Evolutionary conservation across 2,797 vertebrate genomes (phyloP).

Genomic region (Emys orbicularis): DNA sequence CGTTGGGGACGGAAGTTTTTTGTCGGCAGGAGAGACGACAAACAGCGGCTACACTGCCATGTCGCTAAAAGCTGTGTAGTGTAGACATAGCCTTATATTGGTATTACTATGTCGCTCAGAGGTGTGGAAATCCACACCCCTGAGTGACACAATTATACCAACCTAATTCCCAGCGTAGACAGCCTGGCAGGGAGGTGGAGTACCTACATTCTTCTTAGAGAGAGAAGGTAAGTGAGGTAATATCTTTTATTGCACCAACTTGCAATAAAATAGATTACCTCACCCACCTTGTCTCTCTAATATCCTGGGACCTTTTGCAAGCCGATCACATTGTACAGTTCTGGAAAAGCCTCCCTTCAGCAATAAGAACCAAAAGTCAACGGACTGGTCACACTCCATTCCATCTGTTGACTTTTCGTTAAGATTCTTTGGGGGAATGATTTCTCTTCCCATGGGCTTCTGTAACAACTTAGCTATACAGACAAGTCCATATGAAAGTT

Average conservation of each 20-base stretch:
- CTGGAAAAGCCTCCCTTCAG: background rate
- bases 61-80: too few relatives aligned
- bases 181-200: background rate
- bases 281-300: background rate
- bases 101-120: background rate
- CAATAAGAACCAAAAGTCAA: background rate
- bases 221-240: background rate
- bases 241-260: background rate
- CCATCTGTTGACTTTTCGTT: background rate
- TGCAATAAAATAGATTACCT: background rate
- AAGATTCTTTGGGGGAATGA: background rate
- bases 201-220: background rate
- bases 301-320: background rate
- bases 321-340: background rate
- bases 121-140: background rate
- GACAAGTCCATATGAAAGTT: background rate
- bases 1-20: too few relatives aligned
- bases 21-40: too few relatives aligned
- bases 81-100: background rate
- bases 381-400: background rate
- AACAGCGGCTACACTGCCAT: too few relatives aligned
- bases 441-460: background rate
- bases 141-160: background rate
- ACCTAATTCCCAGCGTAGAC: background rate
- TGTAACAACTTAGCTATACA: constrained; percentile 16